Evolutionary conservation across 2,113 vertebrate genomes (phyloP).

Genomic region (Pantherophis guttatus): DNA sequence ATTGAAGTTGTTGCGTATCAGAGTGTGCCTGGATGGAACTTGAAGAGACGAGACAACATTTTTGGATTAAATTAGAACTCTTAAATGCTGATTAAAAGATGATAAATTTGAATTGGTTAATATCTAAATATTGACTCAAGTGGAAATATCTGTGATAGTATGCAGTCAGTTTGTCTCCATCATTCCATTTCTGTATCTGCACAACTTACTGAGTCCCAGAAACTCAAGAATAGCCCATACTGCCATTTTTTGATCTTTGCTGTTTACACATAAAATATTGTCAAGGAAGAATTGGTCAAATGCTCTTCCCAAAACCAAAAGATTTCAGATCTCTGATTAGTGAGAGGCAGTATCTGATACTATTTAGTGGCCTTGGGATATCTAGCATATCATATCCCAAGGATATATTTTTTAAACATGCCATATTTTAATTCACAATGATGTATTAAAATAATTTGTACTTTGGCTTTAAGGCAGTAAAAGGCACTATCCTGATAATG

Average conservation of each 20-base stretch:
- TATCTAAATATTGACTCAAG: not conserved
- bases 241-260: not conserved
- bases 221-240: not conserved
- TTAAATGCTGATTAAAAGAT: not conserved
- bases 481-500: not conserved
- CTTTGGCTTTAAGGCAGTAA: not conserved
- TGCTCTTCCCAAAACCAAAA: not conserved
- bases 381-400: not conserved
- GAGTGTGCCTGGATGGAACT: not conserved
- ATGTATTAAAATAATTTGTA: not conserved
- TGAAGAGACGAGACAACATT: not conserved
- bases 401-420: not conserved
- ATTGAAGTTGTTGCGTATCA: conserved; percentile 40
- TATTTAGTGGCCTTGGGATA: not conserved
- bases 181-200: not conserved
- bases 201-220: not conserved
- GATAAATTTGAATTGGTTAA: not conserved
- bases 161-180: not conserved
- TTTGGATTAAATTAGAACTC: not conserved
- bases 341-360: not conserved
- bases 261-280: not conserved
- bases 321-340: not conserved
- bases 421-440: not conserved
- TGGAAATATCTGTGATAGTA: not conserved
- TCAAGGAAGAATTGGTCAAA: not conserved